Evolutionary conservation across 2,888 invertebrate genomes (phyloP), one percentile per base, ranked within the genome.

Genomic region (Diaphora mendica): DNA sequence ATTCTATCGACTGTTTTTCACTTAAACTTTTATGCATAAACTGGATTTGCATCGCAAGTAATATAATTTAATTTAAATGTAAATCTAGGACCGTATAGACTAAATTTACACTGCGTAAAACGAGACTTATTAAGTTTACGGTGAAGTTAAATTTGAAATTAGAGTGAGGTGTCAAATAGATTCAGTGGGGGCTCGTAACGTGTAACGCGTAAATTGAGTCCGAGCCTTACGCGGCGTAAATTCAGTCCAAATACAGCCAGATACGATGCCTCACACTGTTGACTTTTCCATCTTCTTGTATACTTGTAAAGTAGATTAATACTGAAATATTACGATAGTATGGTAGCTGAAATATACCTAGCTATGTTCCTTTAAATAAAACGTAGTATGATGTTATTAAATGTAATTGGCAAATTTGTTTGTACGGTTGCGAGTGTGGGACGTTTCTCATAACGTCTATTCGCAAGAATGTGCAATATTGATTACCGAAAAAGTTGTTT

Each of bases 1-100:
- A 92, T 86, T 92, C 91, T 93, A 92, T 93, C 84, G 93, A 92
- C 92, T 94, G 93, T 94, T 94, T 92, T 92, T 83, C 85, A 88
- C 81, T 85, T 74, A 84, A 87, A 86, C 81, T 81, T 83, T 86
- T 86, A 86, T 79, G 82, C 86, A 81, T 79, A 75, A 78, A 84
- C 72, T 75, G 75, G 76, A 83, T 78, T 85, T 79, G 64, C 80
- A 79, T 80, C 73, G 77, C 79, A 79, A 77, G 77, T 82, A 77
- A 73, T 81, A 77, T 71, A 79, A 76, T 84, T 85, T 81, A 77
- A 79, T 85, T 85, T 84, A 68, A 70, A 75, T 77, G 77, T 85
- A 77, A 79, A 82, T 84, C 80, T 81, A 77, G 77, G 74, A 69
- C 68, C 74, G 79, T 79, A 79, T 70, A 68, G 79, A 75, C 78